Base-by-base conservation (phyloP, 2,888 invertebrate genomes). In the Drosophila multiciliata region DNA sequence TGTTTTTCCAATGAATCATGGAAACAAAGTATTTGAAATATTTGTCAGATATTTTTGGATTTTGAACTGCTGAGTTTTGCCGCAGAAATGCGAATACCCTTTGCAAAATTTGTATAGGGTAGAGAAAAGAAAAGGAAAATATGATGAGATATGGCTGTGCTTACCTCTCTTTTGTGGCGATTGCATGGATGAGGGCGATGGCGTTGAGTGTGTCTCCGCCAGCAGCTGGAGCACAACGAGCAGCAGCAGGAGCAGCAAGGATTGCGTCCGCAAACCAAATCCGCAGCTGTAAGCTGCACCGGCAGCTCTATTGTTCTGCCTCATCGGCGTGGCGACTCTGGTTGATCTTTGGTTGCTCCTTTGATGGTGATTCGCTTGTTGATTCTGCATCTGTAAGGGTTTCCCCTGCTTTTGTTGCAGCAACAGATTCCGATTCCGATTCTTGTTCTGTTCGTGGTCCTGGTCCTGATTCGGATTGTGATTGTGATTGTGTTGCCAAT, bases 121-220 rank as follows among this genome's bases (percentile, higher is more conserved):
- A 23, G 17, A 2, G 20, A 20, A n/a, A 32, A 11, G 9, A 32
- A n/a, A 38, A 15, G 12, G n/a, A n/a, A 29, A 32, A 20, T 6
- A 11, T 11, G 15, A 29, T 9, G n/a, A 6, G 40, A 29, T 6
- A n/a, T 29, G 1, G 5, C 26, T 26, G 42, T 52, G 59, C 89
- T 90, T 84, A 93, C 93, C 93, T 93, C 93, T 78, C 86, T 93
- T 93, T 74, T 93, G 93, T 75, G 92, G 92, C 73, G 92, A 84
- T 82, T 92, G 92, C 89, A 93, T 89, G 69, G 93, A 91, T 66
- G 93, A 92, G 67, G 93, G 92, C 71, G 92, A 92, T 35, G 92
- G 91, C 83, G 92, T 90, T 76, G 92, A 89, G 72, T 92, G 91
- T 73, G 92, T 72, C 55, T 57, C 63, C 32, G 59, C 75, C 48